phyloP scores from a whole-genome alignment of 1,140 invertebrate genomes.

The Monochamus saltuarius region DNA sequence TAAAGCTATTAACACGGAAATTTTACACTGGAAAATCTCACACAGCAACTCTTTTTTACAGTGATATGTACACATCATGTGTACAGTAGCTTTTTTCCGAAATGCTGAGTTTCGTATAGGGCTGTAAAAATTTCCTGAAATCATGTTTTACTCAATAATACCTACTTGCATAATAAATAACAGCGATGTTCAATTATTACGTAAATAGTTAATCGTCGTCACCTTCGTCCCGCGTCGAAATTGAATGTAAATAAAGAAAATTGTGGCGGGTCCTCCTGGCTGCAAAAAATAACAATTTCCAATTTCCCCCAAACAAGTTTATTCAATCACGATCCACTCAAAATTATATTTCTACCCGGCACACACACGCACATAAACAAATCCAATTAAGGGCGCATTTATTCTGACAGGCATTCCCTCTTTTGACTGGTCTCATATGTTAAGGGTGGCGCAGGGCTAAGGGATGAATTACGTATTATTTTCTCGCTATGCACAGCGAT shows the following conservation, averaged over 20 bases:
- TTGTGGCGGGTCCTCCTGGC: conserved; percentile 6
- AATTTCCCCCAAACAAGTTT: conserved; percentile 26
- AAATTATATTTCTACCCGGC: conserved; percentile 31
- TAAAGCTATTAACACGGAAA: no score
- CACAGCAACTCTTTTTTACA: no score
- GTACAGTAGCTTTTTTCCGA: background rate
- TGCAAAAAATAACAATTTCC: conserved; percentile 30
- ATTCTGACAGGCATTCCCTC: conserved; percentile 18
- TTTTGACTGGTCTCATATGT: conserved; percentile 20
- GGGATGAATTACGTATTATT: conserved; percentile 14
- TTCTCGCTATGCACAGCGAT: conserved; percentile 1
- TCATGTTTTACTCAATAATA: no score
- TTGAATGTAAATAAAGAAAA: no score
- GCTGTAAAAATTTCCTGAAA: no score
- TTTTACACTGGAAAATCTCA: no score
- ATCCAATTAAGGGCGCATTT: conserved; percentile 36
- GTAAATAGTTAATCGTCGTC: no score
- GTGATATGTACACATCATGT: background rate
- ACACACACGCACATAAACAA: conserved; percentile 35
- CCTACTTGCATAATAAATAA: no score
- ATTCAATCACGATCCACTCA: conserved; percentile 30
- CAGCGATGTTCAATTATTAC: no score
- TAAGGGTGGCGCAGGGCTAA: conserved; percentile 10
- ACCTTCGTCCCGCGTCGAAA: no score
- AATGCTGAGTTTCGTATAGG: no score